A percentile compares a stretch with the other conserved stretches of the same genome.
phyloP scores from a whole-genome alignment of 2,888 invertebrate genomes.

The Baccha elongata region DNA sequence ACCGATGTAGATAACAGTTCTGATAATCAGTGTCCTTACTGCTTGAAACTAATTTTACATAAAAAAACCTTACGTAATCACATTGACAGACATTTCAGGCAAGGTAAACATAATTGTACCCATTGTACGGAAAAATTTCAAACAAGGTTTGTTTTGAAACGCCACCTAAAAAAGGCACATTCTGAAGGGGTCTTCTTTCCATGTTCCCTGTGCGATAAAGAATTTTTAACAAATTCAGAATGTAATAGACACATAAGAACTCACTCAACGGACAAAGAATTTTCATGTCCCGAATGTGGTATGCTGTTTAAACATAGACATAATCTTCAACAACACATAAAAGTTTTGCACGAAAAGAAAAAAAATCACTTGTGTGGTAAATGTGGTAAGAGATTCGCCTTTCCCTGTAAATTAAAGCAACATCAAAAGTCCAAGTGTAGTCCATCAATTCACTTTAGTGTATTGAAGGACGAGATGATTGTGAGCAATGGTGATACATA shows the following conservation, averaged over 20 bases:
- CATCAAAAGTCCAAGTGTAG: conserved; percentile 23
- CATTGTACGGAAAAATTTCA: conserved; percentile 33
- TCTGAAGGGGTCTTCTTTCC: background rate
- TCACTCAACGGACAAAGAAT: conserved; percentile 14
- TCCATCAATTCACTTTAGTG: conserved; percentile 2
- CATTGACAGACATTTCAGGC: conserved; percentile 32
- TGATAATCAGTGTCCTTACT: conserved; percentile 18
- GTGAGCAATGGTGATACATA: too few species aligned
- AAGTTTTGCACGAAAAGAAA: conserved; percentile 11
- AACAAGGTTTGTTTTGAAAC: conserved; percentile 42
- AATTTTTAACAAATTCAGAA: conserved; percentile 46
- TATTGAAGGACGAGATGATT: background rate
- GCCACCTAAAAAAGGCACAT: conserved; percentile 28
- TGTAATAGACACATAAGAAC: conserved; percentile 23
- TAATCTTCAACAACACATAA: conserved; percentile 42
- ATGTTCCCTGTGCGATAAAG: conserved; percentile 13
- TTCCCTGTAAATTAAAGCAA: conserved; percentile 6
- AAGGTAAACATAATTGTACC: conserved; percentile 28
- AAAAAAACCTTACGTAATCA: conserved; percentile 34
- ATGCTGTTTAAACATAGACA: conserved; percentile 32
- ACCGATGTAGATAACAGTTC: background rate
- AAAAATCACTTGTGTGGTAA: conserved; percentile 8
- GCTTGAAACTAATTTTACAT: conserved; percentile 24
- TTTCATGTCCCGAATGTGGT: conserved; percentile 33
- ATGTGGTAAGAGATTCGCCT: conserved; percentile 31